Evolutionary conservation across 2,888 invertebrate genomes (phyloP).

Genomic region (Bimastos eiseni): DNA sequence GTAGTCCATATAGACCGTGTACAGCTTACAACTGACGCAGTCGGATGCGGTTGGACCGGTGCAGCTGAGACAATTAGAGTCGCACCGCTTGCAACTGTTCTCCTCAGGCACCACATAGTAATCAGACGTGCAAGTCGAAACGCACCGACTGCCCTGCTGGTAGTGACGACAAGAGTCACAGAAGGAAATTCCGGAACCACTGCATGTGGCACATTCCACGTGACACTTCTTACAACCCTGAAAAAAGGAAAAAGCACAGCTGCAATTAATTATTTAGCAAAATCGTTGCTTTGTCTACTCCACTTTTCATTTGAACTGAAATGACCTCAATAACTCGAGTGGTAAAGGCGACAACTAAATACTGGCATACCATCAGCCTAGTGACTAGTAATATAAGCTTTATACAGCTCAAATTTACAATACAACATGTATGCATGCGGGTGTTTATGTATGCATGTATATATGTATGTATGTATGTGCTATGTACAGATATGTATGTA

Average conservation of each 20-base stretch:
- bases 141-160: slow-evolving; percentile 69
- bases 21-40: slow-evolving; percentile 50
- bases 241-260: not conserved
- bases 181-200: slow-evolving; percentile 80
- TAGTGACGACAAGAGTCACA: slow-evolving; percentile 85
- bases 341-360: not conserved
- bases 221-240: slow-evolving; percentile 86
- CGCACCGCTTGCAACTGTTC: slow-evolving; percentile 76
- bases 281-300: not conserved
- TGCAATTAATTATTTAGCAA: not conserved
- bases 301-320: not conserved
- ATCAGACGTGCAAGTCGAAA: slow-evolving; percentile 57
- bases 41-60: slow-evolving; percentile 50
- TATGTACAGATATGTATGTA: too few species aligned
- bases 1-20: slow-evolving; percentile 50
- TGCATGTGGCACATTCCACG: slow-evolving; percentile 83
- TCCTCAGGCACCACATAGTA: slow-evolving; percentile 78
- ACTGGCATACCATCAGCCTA: not conserved
- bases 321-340: not conserved
- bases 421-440: too few species aligned
- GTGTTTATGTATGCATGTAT: not conserved
- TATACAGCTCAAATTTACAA: not conserved
- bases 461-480: not conserved
- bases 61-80: slow-evolving; percentile 78
- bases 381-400: not conserved